Conservation (phyloP, 2,888 invertebrate species). For the Caenorhabditis virilis region DNA sequence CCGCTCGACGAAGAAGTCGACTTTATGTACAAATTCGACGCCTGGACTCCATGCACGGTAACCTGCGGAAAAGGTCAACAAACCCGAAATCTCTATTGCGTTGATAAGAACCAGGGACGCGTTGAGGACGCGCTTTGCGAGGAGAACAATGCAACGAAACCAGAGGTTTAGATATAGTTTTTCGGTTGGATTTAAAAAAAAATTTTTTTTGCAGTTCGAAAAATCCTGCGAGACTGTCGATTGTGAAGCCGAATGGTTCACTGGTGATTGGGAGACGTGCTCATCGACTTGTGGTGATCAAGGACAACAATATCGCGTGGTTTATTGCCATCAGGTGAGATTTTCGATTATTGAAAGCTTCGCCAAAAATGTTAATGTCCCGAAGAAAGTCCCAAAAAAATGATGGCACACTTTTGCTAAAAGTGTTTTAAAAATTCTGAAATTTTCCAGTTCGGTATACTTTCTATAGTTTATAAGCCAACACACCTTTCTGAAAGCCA, state of each 20-base stretch:
- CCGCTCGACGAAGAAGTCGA: constrained; percentile 77
- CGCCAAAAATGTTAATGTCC: no score
- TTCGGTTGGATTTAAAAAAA: no score
- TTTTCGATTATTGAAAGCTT: neutral
- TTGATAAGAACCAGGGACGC: constrained; percentile 77
- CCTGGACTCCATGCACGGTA: constrained; percentile 82
- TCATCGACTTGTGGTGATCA: constrained; percentile 83
- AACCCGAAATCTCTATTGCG: constrained; percentile 81
- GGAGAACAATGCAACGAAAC: constrained; percentile 77
- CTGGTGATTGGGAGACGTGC: constrained; percentile 82
- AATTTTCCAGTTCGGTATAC: neutral
- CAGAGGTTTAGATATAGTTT: no score
- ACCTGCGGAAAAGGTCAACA: constrained; percentile 88
- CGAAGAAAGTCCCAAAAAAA: no score
- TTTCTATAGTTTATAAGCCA: no score
- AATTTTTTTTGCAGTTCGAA: no score
- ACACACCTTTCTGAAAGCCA: no score
- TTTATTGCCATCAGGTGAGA: constrained; percentile 78
- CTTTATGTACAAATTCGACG: constrained; percentile 83
- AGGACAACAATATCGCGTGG: constrained; percentile 70
- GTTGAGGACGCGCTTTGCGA: constrained; percentile 80
- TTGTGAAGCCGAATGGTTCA: constrained; percentile 75
- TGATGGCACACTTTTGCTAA: no score
- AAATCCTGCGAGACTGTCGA: constrained; percentile 65
- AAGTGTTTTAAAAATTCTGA: no score